Conservation (phyloP, 2,797 vertebrate genomes). For the Dipus sagitta region DNA sequence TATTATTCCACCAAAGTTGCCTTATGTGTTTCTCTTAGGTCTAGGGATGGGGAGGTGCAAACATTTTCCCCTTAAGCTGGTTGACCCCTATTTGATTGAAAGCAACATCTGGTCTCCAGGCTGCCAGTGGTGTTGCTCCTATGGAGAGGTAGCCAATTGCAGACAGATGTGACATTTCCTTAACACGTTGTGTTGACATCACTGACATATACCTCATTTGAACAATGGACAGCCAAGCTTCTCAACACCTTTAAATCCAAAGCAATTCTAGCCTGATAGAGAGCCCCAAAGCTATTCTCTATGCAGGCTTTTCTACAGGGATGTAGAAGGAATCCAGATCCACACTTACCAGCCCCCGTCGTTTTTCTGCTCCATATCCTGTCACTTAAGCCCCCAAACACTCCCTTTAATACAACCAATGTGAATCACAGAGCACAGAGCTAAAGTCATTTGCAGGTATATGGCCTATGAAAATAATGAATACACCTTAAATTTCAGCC, state of each 20-base stretch:
- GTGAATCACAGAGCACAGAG: slow-evolving; percentile 59
- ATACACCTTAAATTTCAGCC: slow-evolving; percentile 63
- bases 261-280: slow-evolving; percentile 68
- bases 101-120: slow-evolving; percentile 90
- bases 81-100: slow-evolving; percentile 89
- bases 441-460: slow-evolving; percentile 57
- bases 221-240: slow-evolving; percentile 86
- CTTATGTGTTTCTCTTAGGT: slow-evolving; percentile 66
- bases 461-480: slow-evolving; percentile 36
- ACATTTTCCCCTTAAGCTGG: slow-evolving; percentile 83
- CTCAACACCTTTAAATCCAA: slow-evolving; percentile 85
- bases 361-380: slow-evolving; percentile 58
- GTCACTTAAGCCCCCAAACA: slow-evolving; percentile 67
- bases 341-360: not conserved
- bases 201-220: slow-evolving; percentile 86
- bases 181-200: slow-evolving; percentile 85
- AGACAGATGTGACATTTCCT: slow-evolving; percentile 90
- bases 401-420: slow-evolving; percentile 68
- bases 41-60: slow-evolving; percentile 75
- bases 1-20: slow-evolving; percentile 70
- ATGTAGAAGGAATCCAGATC: slow-evolving; percentile 22
- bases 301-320: not conserved
- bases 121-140: slow-evolving; percentile 86
- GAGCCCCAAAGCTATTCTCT: slow-evolving; percentile 56
- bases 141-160: slow-evolving; percentile 88